phyloP scores from a whole-genome alignment of 2,888 invertebrate species.

The Sminthurides aquaticus region DNA sequence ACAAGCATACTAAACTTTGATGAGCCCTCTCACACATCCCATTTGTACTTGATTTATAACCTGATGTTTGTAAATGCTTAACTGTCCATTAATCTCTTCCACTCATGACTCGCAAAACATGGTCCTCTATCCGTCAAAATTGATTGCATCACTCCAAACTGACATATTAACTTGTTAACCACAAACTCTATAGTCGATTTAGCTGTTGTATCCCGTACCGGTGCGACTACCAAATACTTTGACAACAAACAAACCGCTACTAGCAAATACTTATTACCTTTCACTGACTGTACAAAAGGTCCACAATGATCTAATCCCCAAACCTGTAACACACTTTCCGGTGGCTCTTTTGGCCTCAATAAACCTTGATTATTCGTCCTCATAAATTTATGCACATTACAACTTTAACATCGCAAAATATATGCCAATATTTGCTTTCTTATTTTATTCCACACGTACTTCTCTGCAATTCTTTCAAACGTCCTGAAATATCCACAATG shows the following conservation, averaged over 20 bases:
- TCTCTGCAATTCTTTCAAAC: neutral
- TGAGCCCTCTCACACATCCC: neutral
- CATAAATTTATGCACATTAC: neutral
- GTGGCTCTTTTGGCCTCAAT: neutral
- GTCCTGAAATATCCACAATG: neutral
- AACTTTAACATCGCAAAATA: neutral
- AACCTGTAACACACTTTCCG: neutral
- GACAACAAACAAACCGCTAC: too few relatives aligned
- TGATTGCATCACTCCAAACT: too few relatives aligned
- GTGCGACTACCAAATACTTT: too few relatives aligned
- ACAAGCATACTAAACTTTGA: neutral
- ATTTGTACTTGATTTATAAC: neutral
- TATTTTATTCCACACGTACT: neutral
- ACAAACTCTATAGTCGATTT: too few relatives aligned
- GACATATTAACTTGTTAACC: too few relatives aligned
- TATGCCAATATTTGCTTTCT: neutral
- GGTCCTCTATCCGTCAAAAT: too few relatives aligned
- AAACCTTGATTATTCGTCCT: neutral
- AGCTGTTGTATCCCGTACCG: too few relatives aligned
- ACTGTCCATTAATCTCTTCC: too few relatives aligned
- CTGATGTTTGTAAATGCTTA: neutral
- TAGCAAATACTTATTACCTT: too few relatives aligned
- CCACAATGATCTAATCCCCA: neutral
- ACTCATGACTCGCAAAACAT: too few relatives aligned
- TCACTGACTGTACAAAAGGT: neutral